Base-by-base conservation (phyloP, 2,797 vertebrate species). In the Alcedo quadribrachys region DNA sequence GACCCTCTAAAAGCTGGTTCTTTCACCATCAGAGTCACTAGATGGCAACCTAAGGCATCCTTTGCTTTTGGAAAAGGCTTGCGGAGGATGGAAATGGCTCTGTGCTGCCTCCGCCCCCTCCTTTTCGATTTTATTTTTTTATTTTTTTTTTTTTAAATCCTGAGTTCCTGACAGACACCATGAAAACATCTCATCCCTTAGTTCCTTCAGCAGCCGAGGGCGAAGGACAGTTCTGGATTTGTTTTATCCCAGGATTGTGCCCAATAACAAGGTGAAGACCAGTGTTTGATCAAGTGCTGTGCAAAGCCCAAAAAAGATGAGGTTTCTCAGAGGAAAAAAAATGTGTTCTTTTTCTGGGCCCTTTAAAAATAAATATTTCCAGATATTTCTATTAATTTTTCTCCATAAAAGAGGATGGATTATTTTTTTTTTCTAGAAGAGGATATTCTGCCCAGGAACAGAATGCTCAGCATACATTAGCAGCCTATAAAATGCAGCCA, bases 31-130 rank as follows among this genome's bases (percentile, higher is more conserved):
- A 5, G 30, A 20, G 65, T 93, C 96, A 77, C 92, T 94, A 97
- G 95, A 92, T 95, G 96, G 95, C 95, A 94, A 79, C 73, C 58
- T 92, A 93, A 68, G 79, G 69, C 76, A 88, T 83, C 61, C 81
- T 83, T 83, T 92, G 57, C 21, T 25, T 11, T 35, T 10, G 45
- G 57, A 86, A 65, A 74, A 43, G 10, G 2, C 40, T 22, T 5
- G 6, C 1, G 28, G 16, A 25, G 33, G 19, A 14, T 8, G 50
- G 48, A 78, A 70, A 69, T 6, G 16, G 16, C 6, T 50, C 48
- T 7, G 65, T 68, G 22, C 46, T 55, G 33, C 37, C 35, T 30
- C 12, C 1, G 7, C 19, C 32, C n/a, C 14, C 24, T 3, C 19
- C n/a, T 15, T 48, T 33, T 12, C 37, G 17, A 2, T 3, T 2